phyloP scores from a whole-genome alignment of 2,888 invertebrate genomes.

The Nesidiocoris tenuis region DNA sequence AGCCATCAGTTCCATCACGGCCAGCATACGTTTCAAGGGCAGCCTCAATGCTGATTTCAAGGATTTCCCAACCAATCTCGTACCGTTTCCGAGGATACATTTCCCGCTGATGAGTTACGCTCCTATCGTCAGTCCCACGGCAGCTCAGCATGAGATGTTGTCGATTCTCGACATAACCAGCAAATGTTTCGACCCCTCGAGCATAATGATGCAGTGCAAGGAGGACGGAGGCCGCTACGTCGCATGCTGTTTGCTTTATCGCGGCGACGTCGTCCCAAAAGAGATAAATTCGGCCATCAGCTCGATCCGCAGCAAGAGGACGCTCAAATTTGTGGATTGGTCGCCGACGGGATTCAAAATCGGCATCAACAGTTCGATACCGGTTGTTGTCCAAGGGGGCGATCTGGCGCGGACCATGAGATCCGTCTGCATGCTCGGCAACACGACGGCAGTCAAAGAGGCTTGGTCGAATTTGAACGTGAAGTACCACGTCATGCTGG shows the following conservation, averaged over 20 bases:
- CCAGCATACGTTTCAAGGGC: constrained; percentile 49
- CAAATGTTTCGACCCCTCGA: constrained; percentile 82
- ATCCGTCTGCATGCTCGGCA: constrained; percentile 74
- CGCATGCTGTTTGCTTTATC: constrained; percentile 82
- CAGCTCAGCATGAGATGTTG: constrained; percentile 47
- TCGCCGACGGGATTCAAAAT: constrained; percentile 83
- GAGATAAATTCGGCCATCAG: constrained; percentile 85
- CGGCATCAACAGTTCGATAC: constrained; percentile 69
- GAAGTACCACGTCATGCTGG: constrained; percentile 64
- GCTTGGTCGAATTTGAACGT: constrained; percentile 63
- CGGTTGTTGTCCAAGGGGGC: constrained; percentile 63
- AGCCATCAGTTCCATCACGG: constrained; percentile 50
- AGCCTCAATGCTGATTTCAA: constrained; percentile 49
- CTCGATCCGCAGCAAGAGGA: constrained; percentile 71
- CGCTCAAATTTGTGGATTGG: constrained; percentile 88
- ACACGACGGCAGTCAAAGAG: constrained; percentile 67
- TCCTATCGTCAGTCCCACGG: constrained; percentile 46
- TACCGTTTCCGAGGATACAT: constrained; percentile 50
- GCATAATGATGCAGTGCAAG: constrained; percentile 89
- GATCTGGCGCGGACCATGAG: constrained; percentile 59
- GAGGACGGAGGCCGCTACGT: constrained; percentile 83
- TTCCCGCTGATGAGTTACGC: constrained; percentile 50
- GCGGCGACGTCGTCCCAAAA: constrained; percentile 88
- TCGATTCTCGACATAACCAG: constrained; percentile 48
- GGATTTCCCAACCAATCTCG: constrained; percentile 51